Conservation (phyloP, 2,797 vertebrate genomes). For the Rhynchonycteris naso region DNA sequence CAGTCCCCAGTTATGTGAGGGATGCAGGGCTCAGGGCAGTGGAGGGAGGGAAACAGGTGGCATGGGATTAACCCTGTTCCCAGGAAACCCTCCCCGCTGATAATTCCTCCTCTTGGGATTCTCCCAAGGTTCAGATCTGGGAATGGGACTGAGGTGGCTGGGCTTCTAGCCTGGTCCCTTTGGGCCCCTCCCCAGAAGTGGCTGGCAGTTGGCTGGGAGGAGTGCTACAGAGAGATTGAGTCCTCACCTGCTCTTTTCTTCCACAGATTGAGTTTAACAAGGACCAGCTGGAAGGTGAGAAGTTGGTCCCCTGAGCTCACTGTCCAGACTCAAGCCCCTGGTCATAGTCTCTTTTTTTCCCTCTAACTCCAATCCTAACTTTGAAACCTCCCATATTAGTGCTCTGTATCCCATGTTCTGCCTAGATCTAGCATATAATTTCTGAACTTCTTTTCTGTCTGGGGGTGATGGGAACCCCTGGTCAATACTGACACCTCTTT, state of each 20-base stretch:
- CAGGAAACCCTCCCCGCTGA: conserved; percentile 63
- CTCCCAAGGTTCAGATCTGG: conserved; percentile 74
- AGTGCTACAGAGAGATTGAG: conserved; percentile 74
- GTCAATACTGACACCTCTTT: background rate
- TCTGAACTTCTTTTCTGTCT: conserved; percentile 30
- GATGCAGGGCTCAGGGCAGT: conserved; percentile 78
- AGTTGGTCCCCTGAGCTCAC: conserved; percentile 26
- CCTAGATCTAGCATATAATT: background rate
- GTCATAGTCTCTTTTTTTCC: conserved; percentile 27
- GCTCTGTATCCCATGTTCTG: background rate
- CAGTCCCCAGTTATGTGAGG: conserved; percentile 83
- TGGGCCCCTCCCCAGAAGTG: conserved; percentile 66
- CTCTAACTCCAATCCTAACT: background rate
- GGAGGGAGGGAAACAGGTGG: conserved; percentile 82
- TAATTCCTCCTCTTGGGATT: conserved; percentile 77
- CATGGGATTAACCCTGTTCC: conserved; percentile 81
- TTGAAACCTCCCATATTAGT: conserved; percentile 34
- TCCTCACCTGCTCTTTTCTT: conserved; percentile 74
- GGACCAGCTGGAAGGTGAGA: conserved; percentile 94
- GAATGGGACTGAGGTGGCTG: conserved; percentile 68
- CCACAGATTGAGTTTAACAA: conserved; percentile 94
- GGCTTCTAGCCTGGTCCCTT: conserved; percentile 55
- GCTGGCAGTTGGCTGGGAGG: conserved; percentile 66
- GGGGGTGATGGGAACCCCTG: conserved; percentile 14
- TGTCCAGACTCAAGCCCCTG: background rate